Base-by-base conservation (phyloP, 1,140 invertebrate species). In the Zophobas morio region DNA sequence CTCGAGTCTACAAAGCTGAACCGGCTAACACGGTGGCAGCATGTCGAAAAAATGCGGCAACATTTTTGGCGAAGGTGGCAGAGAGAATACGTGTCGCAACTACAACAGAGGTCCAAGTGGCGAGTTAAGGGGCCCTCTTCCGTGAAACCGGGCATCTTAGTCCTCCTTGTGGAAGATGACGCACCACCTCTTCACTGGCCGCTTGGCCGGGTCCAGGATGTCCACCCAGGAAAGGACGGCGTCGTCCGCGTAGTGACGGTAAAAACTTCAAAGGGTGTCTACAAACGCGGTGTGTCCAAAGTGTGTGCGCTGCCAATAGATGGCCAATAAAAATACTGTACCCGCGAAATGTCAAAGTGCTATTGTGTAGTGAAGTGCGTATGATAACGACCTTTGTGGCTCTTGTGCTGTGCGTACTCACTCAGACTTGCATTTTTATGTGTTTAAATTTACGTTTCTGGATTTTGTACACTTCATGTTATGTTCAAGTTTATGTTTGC, bases 21-120 rank as follows among this genome's bases (percentile, higher is more conserved):
- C 70, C 77, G 1, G 35, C 60, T 76, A 54, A 85, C 4, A 83
- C 81, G 82, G 81, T 71, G 83, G 81, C 33, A 78, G 57, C 72
- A 47, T 76, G 8, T 73, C 76, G 6, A 70, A 78, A 1, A 75
- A 78, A 39, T 66, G 75, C 1, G 79, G 76, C 42, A 56, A 82
- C 36, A 81, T 57, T 86, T 86, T 70, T 86, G 85, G 85, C 35
- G 39, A 2, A 37, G 75, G 47, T 86, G 85, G 84, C 72, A 77
- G 42, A 20, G 56, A 4, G 84, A 86, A 54, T 86, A 86, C 74
- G 42, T 86, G 6, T n/a, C 47, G 82, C 1, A 84, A 8, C 56
- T 79, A 35, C 78, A 79, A 33, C 33, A 70, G 32, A 1, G 57
- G 34, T 54, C 5, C 20, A 78, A 78, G 51, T 79, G 78, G 78